Conservation (phyloP, 2,113 vertebrate species). For the Onychorhynchus coronatus region DNA sequence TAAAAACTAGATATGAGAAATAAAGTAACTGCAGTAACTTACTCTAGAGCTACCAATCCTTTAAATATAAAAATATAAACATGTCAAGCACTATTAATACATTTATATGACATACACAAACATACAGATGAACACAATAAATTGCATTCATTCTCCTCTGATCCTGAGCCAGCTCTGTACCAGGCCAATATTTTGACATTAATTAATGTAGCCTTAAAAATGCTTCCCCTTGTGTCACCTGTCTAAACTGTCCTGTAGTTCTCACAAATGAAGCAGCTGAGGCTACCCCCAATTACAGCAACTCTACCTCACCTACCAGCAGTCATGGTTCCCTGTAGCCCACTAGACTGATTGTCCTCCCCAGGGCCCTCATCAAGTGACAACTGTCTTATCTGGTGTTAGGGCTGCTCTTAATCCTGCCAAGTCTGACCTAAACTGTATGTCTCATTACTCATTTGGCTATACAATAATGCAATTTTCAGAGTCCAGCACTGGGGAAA, state of each 20-base stretch:
- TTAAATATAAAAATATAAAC: not conserved
- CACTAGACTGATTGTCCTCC: not conserved
- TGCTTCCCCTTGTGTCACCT: not conserved
- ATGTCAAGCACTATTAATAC: not conserved
- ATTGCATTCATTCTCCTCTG: not conserved
- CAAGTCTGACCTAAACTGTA: not conserved
- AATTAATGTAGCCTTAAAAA: not conserved
- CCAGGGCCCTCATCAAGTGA: fast-evolving
- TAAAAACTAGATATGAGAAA: not conserved
- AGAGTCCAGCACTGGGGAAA: not conserved
- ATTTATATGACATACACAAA: not conserved
- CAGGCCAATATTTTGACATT: not conserved
- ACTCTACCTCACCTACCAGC: not conserved
- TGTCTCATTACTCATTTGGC: not conserved
- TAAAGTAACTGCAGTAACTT: not conserved
- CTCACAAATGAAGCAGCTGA: not conserved
- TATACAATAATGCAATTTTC: not conserved
- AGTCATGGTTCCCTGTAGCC: not conserved
- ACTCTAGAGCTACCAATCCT: not conserved
- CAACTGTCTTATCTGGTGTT: not conserved
- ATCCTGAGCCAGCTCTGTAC: not conserved
- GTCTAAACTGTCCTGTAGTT: not conserved
- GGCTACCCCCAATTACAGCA: not conserved
- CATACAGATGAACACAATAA: not conserved
- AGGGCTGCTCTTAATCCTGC: not conserved